Evolutionary conservation across 2,888 invertebrate species (phyloP).

Genomic region (Aspidiotus rigidus): DNA sequence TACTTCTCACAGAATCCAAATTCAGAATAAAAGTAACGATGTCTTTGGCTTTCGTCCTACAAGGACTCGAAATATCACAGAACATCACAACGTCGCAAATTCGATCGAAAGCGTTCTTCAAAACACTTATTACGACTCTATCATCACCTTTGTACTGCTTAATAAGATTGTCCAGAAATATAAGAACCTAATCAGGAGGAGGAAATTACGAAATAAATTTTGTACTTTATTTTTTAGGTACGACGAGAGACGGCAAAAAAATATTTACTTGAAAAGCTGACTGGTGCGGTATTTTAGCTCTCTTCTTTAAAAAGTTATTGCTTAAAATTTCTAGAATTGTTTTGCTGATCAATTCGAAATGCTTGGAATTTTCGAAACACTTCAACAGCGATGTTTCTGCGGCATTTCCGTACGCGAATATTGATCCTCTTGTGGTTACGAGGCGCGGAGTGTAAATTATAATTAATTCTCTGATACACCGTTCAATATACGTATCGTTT

Average conservation of each 20-base stretch:
- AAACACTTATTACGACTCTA: constrained; percentile 37
- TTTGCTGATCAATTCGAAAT: constrained; percentile 19
- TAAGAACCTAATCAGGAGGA: constrained; percentile 39
- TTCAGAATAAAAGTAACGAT: constrained; percentile 35
- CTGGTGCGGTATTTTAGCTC: constrained; percentile 26
- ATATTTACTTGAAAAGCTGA: constrained; percentile 22
- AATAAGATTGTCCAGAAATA: constrained; percentile 39
- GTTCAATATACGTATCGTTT: constrained; percentile 37
- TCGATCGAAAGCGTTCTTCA: constrained; percentile 38
- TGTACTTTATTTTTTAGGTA: not conserved
- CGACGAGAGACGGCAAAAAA: not conserved
- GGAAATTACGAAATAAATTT: not conserved
- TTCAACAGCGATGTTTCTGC: constrained; percentile 33
- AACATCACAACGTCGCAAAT: constrained; percentile 41
- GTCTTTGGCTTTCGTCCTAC: constrained; percentile 38
- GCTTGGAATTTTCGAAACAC: constrained; percentile 34
- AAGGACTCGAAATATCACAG: constrained; percentile 39
- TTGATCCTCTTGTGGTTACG: constrained; percentile 36
- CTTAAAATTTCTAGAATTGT: constrained; percentile 34
- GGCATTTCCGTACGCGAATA: not conserved
- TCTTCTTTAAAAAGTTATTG: constrained; percentile 23
- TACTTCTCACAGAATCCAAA: constrained; percentile 17
- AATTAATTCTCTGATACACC: constrained; percentile 37
- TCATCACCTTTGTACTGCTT: constrained; percentile 36
- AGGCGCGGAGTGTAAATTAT: constrained; percentile 40